Conservation (phyloP, 2,113 vertebrate species). For the Mormoops blainvillei region DNA sequence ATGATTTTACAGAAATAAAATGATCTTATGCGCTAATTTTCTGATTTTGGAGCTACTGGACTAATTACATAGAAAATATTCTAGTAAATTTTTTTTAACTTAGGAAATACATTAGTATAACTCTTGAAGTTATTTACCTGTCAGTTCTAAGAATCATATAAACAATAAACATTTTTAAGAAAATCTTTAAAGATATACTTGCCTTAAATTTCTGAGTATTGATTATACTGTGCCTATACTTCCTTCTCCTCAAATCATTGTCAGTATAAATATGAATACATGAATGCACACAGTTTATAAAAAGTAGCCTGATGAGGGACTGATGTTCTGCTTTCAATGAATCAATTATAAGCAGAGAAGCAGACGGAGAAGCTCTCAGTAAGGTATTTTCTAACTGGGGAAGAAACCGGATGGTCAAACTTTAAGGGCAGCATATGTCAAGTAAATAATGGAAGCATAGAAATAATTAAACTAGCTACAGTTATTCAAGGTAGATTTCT, state of each 20-base stretch:
- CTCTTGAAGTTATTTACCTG: not conserved
- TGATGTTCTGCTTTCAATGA: not conserved
- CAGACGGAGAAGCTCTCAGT: not conserved
- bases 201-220: not conserved
- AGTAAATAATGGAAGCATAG: not conserved
- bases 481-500: not conserved
- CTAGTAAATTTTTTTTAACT: not conserved
- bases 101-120: constrained; percentile 1
- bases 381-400: not conserved
- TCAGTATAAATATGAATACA: not conserved
- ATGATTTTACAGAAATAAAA: constrained; percentile 33
- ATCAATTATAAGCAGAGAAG: not conserved
- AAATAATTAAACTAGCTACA: not conserved
- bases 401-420: not conserved
- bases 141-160: not conserved
- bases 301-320: not conserved
- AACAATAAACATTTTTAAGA: not conserved
- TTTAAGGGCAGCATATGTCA: not conserved
- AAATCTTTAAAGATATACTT: not conserved
- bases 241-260: not conserved
- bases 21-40: not conserved
- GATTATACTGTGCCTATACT: not conserved
- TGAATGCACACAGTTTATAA: not conserved
- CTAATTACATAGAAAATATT: not conserved
- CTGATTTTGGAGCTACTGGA: not conserved